Base-by-base conservation (phyloP, 2,888 invertebrate species). In the Helicoverpa assulta region DNA sequence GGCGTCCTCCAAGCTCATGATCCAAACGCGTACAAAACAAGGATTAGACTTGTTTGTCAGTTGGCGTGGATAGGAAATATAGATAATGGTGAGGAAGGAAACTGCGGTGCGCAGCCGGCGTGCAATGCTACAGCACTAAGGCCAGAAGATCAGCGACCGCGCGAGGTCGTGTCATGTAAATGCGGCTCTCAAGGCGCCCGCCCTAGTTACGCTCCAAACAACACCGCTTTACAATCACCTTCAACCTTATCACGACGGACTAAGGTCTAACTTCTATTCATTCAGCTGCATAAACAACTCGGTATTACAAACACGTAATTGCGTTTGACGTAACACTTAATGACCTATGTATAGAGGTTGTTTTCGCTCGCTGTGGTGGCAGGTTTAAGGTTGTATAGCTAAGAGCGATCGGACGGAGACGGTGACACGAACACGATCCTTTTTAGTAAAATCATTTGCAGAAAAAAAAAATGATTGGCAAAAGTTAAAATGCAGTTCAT, bases 131-230 rank as follows among this genome's bases (percentile, higher is more conserved):
- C 72, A 80, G 76, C 75, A 63, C 78, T 87, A 86, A 92, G 92
- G 93, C 90, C 92, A 85, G 83, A 85, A 85, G 94, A 89, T 85
- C 94, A 91, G 80, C 90, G 95, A 91, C 95, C 95, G 89, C 76
- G 84, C 94, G 95, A 94, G 95, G 95, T 84, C 94, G 88, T 67
- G 64, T 85, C 91, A 95, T 94, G 95, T 91, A 93, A 95, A 95
- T 94, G 91, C 90, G 83, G 85, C 87, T 87, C 93, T 93, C 95
- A 95, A 95, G 95, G 95, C 88, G 86, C 86, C 87, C 90, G 95
- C 90, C 95, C 95, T 92, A 95, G 90, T 91, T 95, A 92, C 92
- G 77, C 59, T 71, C 60, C 70, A 74, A 82, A 81, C 85, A 83
- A 83, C 78, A 64, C 73, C 70, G 63, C 43, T 51, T 66, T 67